Evolutionary conservation across 2,113 vertebrate genomes (phyloP), one percentile per base, ranked within the genome.

Genomic region (Gymnocephalus cernua): DNA sequence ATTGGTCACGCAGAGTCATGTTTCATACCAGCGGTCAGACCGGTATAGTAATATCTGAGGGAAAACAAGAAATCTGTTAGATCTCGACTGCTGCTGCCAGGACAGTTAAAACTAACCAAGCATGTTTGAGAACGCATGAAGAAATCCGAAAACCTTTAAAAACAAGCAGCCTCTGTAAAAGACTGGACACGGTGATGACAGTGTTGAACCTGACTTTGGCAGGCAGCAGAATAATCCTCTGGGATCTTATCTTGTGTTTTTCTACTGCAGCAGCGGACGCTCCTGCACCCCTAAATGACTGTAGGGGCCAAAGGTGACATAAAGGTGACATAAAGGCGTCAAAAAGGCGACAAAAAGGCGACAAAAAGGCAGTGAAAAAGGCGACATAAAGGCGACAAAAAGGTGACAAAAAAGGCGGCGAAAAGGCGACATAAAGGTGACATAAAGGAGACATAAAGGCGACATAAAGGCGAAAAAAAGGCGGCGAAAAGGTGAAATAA

Each of bases 1-100:
- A 86, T 89, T 88, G 1, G 88, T 89, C 86, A 90, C 57, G 56
- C 77, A 25, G 81, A 63, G 44, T 90, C 78, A 6, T 35, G 18
- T 93, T 91, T 86, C 91, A 79, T 65, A 27, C 11, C 44, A 1
- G 0, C 18, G 35, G 16, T 76, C 65, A 74, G 19, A 16, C 27
- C 64, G 2, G 25, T 4, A 19, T 41, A n/a, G 47, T 32, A 19
- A 47, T 58, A 51, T 65, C 59, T 23, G 74, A 83, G 79, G 67
- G 25, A 88, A 74, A 90, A 85, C 66, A 85, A 14, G 70, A 32
- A 32, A 32, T 32, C 6, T n/a, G 58, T 69, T 10, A 44, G 62
- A 67, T 50, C 8, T 56, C 61, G 23, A 67, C 7, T 15, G 75
- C 61, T 57, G 32, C 82, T 61, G 4, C 45, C 54, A 23, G 61